Evolutionary conservation across 2,113 vertebrate species (phyloP).

Genomic region (Cheilinus undulatus): DNA sequence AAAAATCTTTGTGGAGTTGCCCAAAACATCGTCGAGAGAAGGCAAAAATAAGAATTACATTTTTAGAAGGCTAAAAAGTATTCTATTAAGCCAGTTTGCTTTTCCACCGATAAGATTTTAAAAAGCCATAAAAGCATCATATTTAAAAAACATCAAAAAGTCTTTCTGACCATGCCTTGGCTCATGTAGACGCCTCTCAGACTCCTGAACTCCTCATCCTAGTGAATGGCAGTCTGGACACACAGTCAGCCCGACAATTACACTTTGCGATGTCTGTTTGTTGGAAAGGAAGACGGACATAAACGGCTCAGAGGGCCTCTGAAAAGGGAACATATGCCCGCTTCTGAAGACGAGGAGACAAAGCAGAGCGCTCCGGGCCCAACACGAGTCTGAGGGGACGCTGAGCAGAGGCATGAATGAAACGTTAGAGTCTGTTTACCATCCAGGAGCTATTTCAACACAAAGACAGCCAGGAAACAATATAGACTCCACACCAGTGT

Average conservation of each 20-base stretch:
- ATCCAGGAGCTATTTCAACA: conserved; percentile 6
- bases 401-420: conserved; percentile 6
- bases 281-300: conserved; percentile 3
- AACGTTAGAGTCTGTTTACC: conserved; percentile 1
- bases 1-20: too few species aligned
- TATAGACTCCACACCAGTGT: not conserved
- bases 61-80: too few species aligned
- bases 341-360: conserved; percentile 42
- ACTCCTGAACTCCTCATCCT: not conserved
- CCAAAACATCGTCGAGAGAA: too few species aligned
- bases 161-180: too few species aligned
- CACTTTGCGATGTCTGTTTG: conserved; percentile 16
- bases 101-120: too few species aligned
- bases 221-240: not conserved
- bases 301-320: conserved; percentile 18
- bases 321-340: conserved; percentile 25
- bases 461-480: not conserved
- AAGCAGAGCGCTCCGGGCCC: conserved; percentile 16
- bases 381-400: not conserved
- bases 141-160: too few species aligned
- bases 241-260: not conserved
- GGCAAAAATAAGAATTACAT: too few species aligned
- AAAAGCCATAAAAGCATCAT: too few species aligned
- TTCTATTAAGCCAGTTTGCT: too few species aligned
- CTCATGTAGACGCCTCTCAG: too few species aligned